Conservation (phyloP, 1,140 invertebrate species). For the Apis cerana region DNA sequence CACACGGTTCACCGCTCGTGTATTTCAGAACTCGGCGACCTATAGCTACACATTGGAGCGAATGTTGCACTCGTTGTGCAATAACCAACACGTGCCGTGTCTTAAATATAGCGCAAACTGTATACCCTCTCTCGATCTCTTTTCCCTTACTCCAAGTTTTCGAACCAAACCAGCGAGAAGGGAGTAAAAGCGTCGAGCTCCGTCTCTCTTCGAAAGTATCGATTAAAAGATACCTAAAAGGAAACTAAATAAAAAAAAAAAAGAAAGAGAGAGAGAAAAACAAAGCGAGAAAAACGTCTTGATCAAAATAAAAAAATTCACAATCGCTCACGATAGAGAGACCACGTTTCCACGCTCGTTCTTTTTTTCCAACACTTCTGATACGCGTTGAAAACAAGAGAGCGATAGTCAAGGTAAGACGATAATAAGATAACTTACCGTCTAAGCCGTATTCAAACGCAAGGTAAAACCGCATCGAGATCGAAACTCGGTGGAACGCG, state of each 20-base stretch:
- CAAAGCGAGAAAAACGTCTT: no score
- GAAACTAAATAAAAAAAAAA: no score
- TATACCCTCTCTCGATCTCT: background rate
- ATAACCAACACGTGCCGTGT: constrained; percentile 52
- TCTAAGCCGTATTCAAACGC: background rate
- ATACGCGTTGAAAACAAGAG: no score
- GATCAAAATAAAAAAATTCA: no score
- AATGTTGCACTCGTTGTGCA: constrained; percentile 52
- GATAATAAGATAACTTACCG: background rate
- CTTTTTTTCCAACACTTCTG: no score
- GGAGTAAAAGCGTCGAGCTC: background rate
- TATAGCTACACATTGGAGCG: constrained; percentile 25
- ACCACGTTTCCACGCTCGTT: no score
- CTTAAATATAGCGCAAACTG: constrained; percentile 51
- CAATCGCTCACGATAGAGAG: no score
- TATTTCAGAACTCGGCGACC: constrained; percentile 22
- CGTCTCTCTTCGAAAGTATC: no score
- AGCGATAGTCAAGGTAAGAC: background rate
- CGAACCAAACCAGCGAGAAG: constrained; percentile 6
- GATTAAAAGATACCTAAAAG: no score
- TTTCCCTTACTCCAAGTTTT: background rate
- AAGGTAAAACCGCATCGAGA: background rate
- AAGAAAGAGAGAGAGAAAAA: no score
- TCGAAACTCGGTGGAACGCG: background rate
- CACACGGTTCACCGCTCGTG: background rate